Conservation (phyloP, 2,113 vertebrate genomes). For the Chlorodrepanis virens region DNA sequence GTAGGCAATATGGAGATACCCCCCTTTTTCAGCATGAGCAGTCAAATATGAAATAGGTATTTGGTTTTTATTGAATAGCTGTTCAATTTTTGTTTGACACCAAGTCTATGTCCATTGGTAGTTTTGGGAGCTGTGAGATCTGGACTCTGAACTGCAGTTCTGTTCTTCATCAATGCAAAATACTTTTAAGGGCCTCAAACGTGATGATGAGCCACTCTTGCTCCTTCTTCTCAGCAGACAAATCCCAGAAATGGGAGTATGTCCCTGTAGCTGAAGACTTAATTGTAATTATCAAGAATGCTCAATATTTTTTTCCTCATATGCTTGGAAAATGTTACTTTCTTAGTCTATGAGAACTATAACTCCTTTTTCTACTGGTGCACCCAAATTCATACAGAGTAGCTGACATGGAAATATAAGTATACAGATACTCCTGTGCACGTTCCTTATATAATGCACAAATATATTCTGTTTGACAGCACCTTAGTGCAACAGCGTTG, state of each 20-base stretch:
- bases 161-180: not conserved
- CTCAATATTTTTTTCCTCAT: not conserved
- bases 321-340: not conserved
- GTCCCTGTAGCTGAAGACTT: not conserved
- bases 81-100: not conserved
- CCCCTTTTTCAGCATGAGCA: not conserved
- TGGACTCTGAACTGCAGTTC: not conserved
- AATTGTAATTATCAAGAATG: not conserved
- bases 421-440: not conserved
- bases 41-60: not conserved
- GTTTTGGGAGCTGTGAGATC: not conserved
- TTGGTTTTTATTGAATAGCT: not conserved
- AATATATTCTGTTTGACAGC: slow-evolving; percentile 8
- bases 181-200: not conserved
- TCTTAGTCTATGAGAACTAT: not conserved
- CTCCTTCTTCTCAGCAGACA: not conserved
- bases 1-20: not conserved
- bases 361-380: not conserved
- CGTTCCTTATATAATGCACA: not conserved
- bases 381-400: not conserved
- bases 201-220: not conserved
- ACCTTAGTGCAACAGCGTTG: not conserved
- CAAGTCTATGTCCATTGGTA: rapidly evolving
- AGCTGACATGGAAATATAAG: not conserved
- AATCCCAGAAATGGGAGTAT: not conserved